These are phyloP conservation scores for Propithecus perrieri DNA, from an alignment of 2,797 vertebrate genomes.

Conservation along the genomic window DNA sequence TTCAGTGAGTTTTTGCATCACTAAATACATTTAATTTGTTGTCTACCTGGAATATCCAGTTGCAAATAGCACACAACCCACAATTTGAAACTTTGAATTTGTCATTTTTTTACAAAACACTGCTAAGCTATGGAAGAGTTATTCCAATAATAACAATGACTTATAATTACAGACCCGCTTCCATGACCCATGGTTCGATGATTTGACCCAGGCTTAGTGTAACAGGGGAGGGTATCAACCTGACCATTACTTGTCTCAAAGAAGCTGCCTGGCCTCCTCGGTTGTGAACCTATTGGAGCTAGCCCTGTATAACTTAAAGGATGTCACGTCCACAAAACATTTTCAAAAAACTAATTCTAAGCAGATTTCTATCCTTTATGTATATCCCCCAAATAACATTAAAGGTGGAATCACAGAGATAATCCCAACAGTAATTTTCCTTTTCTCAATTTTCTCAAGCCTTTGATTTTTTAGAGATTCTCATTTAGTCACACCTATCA, in stretches of 20 bases:
- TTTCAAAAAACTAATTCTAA: neutral
- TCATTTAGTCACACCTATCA: too few species aligned
- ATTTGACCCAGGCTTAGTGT: neutral
- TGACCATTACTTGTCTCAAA: neutral
- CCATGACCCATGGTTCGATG: neutral
- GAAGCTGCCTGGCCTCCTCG: neutral
- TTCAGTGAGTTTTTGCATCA: neutral
- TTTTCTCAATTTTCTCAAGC: too few species aligned
- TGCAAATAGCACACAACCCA: neutral
- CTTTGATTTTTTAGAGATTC: too few species aligned
- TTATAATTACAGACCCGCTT: neutral
- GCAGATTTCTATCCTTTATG: too few species aligned
- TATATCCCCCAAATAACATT: too few species aligned
- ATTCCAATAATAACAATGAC: neutral
- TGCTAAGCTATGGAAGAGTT: neutral
- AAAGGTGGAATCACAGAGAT: too few species aligned
- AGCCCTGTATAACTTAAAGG: neutral
- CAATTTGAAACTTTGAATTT: conserved; percentile 3
- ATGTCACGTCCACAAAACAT: neutral
- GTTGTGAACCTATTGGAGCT: neutral
- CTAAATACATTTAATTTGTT: neutral
- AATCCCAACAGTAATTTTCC: too few species aligned
- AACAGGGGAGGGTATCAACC: neutral
- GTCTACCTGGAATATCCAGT: neutral
- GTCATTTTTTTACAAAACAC: neutral